phyloP scores from a whole-genome alignment of 2,888 invertebrate genomes.

The Stenolophus ochropezus region DNA sequence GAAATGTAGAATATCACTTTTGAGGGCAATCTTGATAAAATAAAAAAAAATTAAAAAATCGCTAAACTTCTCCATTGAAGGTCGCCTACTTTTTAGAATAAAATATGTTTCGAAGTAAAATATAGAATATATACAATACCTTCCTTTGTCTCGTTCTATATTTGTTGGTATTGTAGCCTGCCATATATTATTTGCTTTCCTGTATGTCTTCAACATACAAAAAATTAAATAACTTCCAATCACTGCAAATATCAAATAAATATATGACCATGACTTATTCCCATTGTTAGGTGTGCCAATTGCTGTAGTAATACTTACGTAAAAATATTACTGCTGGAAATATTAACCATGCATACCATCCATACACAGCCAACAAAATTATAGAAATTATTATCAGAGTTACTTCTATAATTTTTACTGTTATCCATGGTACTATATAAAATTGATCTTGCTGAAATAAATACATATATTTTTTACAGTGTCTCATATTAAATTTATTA shows the following conservation, averaged over 20 bases:
- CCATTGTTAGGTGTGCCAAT: no score
- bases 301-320: not conserved
- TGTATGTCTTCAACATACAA: not conserved
- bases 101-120: no score
- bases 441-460: not conserved
- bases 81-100: no score
- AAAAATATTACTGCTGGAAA: not conserved
- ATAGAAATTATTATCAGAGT: not conserved
- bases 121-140: no score
- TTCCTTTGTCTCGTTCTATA: not conserved
- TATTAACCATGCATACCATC: not conserved
- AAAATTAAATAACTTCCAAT: not conserved
- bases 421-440: not conserved
- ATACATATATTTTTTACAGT: no score
- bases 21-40: no score
- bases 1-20: no score
- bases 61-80: no score
- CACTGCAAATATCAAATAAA: not conserved
- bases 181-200: not conserved
- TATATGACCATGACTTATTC: no score
- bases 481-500: no score
- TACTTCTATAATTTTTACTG: not conserved
- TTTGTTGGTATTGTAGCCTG: not conserved
- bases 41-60: no score
- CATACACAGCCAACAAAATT: not conserved